These are phyloP conservation scores for Aporophyla nigra DNA, from an alignment of 2,888 invertebrate species.

Conservation along the genomic window DNA sequence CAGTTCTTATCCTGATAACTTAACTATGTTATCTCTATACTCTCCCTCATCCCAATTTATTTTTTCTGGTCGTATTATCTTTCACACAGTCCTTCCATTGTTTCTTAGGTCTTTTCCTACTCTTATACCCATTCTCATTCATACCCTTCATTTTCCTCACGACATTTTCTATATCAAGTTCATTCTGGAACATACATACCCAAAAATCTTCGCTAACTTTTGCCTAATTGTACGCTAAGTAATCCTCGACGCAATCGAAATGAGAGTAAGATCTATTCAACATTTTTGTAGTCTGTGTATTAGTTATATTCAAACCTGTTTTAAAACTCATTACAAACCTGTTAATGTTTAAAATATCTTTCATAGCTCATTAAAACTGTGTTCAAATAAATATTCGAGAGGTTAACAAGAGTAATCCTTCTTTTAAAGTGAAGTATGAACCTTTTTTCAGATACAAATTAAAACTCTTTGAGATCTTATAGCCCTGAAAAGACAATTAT, in stretches of 20 bases:
- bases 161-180: neutral
- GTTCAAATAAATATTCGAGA: neutral
- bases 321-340: neutral
- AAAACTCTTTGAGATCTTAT: neutral
- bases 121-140: neutral
- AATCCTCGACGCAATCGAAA: neutral
- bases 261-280: neutral
- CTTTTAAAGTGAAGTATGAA: neutral
- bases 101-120: neutral
- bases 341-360: neutral
- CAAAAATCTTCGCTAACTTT: neutral
- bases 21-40: neutral
- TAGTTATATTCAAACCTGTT: neutral
- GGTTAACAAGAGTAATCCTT: neutral
- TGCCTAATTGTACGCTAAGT: neutral
- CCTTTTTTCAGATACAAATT: slow-evolving; percentile 7
- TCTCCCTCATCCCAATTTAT: neutral
- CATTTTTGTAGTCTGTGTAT: neutral
- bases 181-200: neutral
- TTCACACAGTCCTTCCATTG: neutral
- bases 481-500: neutral
- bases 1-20: neutral
- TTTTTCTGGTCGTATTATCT: neutral
- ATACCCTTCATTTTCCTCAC: neutral
- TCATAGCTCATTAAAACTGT: neutral